Evolutionary conservation across 2,797 vertebrate species (phyloP), one percentile per base, ranked within the genome.

Genomic region (Adrianichthys oophorus): DNA sequence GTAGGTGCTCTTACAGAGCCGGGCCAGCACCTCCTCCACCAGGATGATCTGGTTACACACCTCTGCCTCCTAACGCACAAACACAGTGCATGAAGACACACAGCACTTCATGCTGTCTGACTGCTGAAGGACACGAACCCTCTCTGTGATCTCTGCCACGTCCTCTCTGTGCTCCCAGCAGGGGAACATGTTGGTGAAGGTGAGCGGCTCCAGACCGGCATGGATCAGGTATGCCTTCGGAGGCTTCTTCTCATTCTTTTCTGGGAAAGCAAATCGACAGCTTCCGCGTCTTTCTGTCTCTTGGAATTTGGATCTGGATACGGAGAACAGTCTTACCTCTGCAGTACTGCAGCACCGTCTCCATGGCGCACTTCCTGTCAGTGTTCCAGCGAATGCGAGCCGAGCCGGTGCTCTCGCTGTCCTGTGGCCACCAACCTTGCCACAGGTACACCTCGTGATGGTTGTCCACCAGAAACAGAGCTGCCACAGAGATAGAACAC

Each of bases 111-210:
- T 59, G 41, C 48, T n/a, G 26, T 47, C 43, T 49, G 24, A 6
- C 48, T 56, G 46, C 51, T 68, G 51, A 13, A 62, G 1, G 26
- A 32, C 16, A 63, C 72, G 1, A 52, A 97, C 96, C 94, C 91
- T 90, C 85, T 98, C 96, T 4, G 95, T 95, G 88, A 97, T 95
- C 77, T 97, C 94, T 0, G 96, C 93, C 0, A 98, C 91, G 74
- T 98, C 96, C 76, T 97, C 95, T 18, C 95, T 84, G 83, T 98
- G 95, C 66, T 98, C 96, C 96, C 96, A 98, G 78, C 93, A 94
- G 78, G 96, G 96, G 70, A 98, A 98, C 95, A 98, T 97, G 76
- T 98, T 98, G 56, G 96, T 98, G 85, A 98, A 98, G 0, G 96
- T 98, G 79, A 98, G 90, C 1, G 96, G 96, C 70, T 98, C 96